Evolutionary conservation across 2,113 vertebrate genomes (phyloP).

Genomic region (Myrmophylax atrothorax): DNA sequence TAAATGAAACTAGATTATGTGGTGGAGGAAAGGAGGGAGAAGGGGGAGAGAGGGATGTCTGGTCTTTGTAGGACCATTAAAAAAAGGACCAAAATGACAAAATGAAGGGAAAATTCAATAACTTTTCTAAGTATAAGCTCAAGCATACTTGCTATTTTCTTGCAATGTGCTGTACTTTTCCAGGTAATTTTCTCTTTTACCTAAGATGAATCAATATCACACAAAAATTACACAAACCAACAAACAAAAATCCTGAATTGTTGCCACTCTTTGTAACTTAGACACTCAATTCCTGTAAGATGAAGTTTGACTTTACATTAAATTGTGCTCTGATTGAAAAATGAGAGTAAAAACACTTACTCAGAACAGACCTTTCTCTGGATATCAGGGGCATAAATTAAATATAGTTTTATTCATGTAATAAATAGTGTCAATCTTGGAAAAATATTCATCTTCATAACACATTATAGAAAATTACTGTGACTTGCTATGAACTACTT

Average conservation of each 20-base stretch:
- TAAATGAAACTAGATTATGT: background rate
- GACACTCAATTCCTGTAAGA: background rate
- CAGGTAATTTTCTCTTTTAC: background rate
- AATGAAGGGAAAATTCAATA: background rate
- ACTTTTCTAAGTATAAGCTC: background rate
- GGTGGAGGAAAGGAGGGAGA: background rate
- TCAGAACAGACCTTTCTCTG: background rate
- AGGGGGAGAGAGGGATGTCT: background rate
- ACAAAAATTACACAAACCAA: background rate
- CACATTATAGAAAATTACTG: background rate
- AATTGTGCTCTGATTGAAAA: background rate
- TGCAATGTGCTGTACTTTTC: background rate
- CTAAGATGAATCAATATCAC: background rate
- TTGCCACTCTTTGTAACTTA: background rate
- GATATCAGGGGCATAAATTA: background rate
- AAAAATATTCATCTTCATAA: background rate
- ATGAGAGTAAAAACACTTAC: background rate
- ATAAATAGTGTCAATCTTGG: background rate
- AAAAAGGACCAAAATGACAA: background rate
- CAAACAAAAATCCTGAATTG: background rate
- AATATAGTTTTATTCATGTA: background rate
- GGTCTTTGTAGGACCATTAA: background rate
- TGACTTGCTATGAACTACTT: background rate
- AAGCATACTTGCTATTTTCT: background rate
- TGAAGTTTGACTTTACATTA: background rate